Evolutionary conservation across 2,797 vertebrate genomes (phyloP), one percentile per base, ranked within the genome.

Genomic region (Falco novaeseelandiae): DNA sequence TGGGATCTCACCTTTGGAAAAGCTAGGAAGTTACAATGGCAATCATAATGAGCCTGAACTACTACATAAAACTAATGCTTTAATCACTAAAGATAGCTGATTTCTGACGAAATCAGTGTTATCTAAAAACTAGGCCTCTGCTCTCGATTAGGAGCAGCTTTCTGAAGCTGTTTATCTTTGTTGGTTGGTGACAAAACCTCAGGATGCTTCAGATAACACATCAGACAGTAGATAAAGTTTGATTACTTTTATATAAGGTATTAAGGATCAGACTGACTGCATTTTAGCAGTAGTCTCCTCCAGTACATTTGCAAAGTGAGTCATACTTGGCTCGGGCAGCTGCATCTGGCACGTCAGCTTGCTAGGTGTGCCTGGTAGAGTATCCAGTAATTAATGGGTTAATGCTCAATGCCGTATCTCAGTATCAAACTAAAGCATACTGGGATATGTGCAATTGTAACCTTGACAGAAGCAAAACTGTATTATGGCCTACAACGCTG

Each of bases 381-480:
- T 12, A 67, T 14, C 51, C 76, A 67, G 87, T 2, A 83, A 55
- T 51, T 30, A 73, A 83, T 4, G 44, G 72, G 95, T 96, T 96
- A 96, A 96, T 17, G 44, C 32, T 92, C 49, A 9, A n/a, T 48
- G 57, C 42, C 65, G 3, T 73, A 87, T 57, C 92, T 51, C 90
- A 66, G 1, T 61, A 70, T n/a, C 67, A 83, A 84, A 58, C 67
- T 38, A 85, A 91, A 73, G 16, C 63, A 80, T 7, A 59, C 63
- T 89, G 83, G 65, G 93, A 65, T 58, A 87, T 10, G 38, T 83
- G 90, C 93, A 95, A 38, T 8, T 93, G 69, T 54, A 92, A 82
- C 92, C 82, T 30, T 74, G 93, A 90, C 85, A 96, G 91, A 88
- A 93, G 88, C 92, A 92, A 92, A 95, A 70, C 14, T 66, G 89